A percentile compares a stretch with the other conserved stretches of the same genome.
These are phyloP conservation scores for Andrena trimmerana DNA, from an alignment of 2,888 invertebrate genomes.

Conservation along the genomic window DNA sequence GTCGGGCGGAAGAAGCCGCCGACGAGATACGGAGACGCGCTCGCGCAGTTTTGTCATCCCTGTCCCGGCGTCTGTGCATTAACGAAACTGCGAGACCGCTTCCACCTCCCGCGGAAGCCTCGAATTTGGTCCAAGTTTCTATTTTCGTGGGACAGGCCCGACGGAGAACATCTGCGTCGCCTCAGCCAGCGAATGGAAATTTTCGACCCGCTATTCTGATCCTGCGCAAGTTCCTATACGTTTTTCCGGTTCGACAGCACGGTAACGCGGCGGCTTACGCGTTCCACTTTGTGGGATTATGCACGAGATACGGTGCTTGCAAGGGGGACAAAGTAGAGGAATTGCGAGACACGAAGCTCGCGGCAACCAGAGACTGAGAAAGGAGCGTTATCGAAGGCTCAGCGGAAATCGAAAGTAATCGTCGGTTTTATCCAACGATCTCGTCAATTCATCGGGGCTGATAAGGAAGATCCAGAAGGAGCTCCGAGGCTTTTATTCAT, in stretches of 20 bases:
- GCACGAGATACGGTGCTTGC: neutral
- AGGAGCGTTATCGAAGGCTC: neutral
- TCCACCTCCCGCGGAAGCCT: neutral
- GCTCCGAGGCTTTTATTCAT: neutral
- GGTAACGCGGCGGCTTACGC: neutral
- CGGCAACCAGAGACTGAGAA: neutral
- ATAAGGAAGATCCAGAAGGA: neutral
- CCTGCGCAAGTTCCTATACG: neutral
- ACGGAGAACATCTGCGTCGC: neutral
- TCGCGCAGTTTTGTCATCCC: constrained; percentile 61
- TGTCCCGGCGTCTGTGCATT: neutral
- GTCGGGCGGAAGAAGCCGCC: constrained; percentile 60
- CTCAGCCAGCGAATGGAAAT: neutral
- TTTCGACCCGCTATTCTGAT: neutral
- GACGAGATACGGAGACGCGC: constrained; percentile 62
- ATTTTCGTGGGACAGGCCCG: neutral
- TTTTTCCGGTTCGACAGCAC: neutral
- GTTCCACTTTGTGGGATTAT: neutral
- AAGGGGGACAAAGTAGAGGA: neutral
- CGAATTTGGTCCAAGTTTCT: neutral
- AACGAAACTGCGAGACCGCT: neutral
- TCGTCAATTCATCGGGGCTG: neutral
- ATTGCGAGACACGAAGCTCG: neutral
- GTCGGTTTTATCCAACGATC: neutral
- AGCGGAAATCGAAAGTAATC: neutral